Evolutionary conservation across 1,140 invertebrate genomes (phyloP).

Genomic region (Caenorhabditis brenneri): DNA sequence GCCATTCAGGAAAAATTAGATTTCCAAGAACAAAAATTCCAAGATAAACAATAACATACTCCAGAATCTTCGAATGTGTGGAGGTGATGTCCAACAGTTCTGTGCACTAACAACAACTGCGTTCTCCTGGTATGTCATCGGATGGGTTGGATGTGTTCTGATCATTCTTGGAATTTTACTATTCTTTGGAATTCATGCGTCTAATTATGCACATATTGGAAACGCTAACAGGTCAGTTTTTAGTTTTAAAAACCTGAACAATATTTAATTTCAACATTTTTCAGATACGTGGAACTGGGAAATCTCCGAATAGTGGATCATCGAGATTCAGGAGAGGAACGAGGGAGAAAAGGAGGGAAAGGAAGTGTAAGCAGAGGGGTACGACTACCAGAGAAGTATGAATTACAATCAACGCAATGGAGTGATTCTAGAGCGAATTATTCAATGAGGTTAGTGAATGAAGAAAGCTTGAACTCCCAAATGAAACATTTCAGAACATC

Average conservation of each 20-base stretch:
- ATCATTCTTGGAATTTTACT: slow-evolving; percentile 33
- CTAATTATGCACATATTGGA: slow-evolving; percentile 50
- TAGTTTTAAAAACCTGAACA: background rate
- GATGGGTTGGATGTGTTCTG: slow-evolving; percentile 44
- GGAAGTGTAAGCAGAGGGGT: background rate
- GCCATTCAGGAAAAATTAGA: too few relatives aligned
- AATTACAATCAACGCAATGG: background rate
- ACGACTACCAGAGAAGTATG: slow-evolving; percentile 6
- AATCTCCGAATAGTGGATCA: slow-evolving; percentile 8
- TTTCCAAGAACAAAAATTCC: too few relatives aligned
- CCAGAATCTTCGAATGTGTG: slow-evolving; percentile 41
- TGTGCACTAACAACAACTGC: slow-evolving; percentile 49
- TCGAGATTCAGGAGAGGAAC: background rate
- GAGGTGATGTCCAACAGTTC: slow-evolving; percentile 48
- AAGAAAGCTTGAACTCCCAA: background rate
- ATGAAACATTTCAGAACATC: background rate
- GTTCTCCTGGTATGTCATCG: slow-evolving; percentile 46
- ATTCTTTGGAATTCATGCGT: slow-evolving; percentile 42
- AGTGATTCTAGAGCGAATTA: slow-evolving; percentile 30
- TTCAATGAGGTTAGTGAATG: background rate
- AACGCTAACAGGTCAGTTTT: slow-evolving; percentile 37
- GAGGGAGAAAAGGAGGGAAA: background rate
- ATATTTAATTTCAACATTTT: background rate
- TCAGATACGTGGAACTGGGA: slow-evolving; percentile 44
- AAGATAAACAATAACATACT: background rate